Base-by-base conservation (phyloP, 2,797 vertebrate genomes). In the Premnoplex brunnescens region DNA sequence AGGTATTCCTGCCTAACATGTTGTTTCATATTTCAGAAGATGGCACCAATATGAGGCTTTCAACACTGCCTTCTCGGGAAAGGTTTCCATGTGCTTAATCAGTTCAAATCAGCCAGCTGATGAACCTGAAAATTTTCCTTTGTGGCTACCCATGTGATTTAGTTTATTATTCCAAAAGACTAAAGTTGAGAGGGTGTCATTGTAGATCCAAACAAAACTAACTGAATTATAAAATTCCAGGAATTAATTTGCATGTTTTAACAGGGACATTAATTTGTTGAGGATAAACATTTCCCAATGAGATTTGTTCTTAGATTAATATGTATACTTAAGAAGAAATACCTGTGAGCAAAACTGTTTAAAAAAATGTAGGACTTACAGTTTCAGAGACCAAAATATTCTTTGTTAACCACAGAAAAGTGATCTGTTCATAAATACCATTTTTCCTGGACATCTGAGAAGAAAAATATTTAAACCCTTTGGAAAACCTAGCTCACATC, bases 21-120 rank as follows among this genome's bases (percentile, higher is more conserved):
- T 46, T 59, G n/a, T 37, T 89, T 48, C 36, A 37, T 26, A 4
- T 46, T 76, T 60, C n/a, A 59, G 37, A 68, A 41, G 28, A 54
- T 22, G 37, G 2, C 32, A 62, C 48, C 1, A 0, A 3, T 17
- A 58, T 10, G 3, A 58, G 30, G 16, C 5, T 4, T 37, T 64
- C 55, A 44, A 52, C 15, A 10, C 3, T 44, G 14, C 14, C 10
- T 75, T 78, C 37, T 52, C 22, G 37, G 43, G 39, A 74, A 71
- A 56, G 58, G 32, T 79, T 68, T 76, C 44, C 26, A 59, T 37
- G 34, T 76, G 26, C 37, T 48, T 44, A 21, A 27, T 39, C 44
- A 64, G 17, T 43, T 79, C 43, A 55, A 88, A 72, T 19, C 28
- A 62, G 56, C 5, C 34, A 81, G 15, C n/a, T 89, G 66, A 82